A percentile compares a stretch with the other conserved stretches of the same genome.
phyloP scores from a whole-genome alignment of 2,888 invertebrate species.

The Drosophila crucigera region DNA sequence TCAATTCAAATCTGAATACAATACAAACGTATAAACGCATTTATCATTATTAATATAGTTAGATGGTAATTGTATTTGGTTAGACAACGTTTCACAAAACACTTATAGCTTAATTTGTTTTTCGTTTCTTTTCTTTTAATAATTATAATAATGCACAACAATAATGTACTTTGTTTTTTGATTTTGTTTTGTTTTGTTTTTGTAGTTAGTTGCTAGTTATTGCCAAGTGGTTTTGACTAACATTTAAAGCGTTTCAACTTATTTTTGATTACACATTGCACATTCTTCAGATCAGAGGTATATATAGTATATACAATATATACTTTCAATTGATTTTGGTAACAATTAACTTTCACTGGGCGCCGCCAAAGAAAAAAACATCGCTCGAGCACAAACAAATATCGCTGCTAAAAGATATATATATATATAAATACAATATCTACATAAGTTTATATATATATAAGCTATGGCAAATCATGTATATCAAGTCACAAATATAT shows the following conservation, averaged over 20 bases:
- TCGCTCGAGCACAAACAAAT: constrained; percentile 31
- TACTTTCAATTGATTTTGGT: constrained; percentile 33
- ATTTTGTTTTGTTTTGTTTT: constrained; percentile 50
- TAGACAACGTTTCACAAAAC: constrained; percentile 77
- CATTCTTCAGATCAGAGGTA: constrained; percentile 35
- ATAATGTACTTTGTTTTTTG: constrained; percentile 41
- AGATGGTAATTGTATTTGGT: constrained; percentile 71
- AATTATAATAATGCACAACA: constrained; percentile 65
- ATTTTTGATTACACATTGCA: constrained; percentile 56
- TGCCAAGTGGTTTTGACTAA: constrained; percentile 63
- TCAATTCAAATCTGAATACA: constrained; percentile 48
- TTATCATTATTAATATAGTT: constrained; percentile 57
- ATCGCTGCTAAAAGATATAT: constrained; percentile 13
- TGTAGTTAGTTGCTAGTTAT: constrained; percentile 64
- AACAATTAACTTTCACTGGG: constrained; percentile 54
- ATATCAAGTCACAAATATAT: constrained; percentile 59
- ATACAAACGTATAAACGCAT: constrained; percentile 74
- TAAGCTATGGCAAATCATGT: constrained; percentile 64
- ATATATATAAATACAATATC: constrained; percentile 5
- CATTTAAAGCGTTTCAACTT: constrained; percentile 63
- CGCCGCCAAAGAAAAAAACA: constrained; percentile 2
- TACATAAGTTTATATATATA: constrained; percentile 17
- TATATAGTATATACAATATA: constrained; percentile 10
- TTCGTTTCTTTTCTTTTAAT: background rate
- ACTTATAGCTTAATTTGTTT: constrained; percentile 61